Conservation (phyloP, 2,113 vertebrate genomes). For the Uropsilus gracilis region DNA sequence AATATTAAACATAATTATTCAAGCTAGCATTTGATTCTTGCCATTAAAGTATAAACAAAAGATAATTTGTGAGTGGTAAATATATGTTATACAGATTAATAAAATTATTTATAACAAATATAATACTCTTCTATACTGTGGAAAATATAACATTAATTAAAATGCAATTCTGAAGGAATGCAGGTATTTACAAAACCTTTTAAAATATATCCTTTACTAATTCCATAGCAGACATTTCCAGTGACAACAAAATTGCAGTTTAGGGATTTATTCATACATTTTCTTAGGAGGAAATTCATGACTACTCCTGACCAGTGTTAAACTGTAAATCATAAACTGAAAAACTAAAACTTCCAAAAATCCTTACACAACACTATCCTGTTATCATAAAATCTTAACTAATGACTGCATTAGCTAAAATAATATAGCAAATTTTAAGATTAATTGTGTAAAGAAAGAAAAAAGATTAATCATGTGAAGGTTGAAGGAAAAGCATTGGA, state of each 20-base stretch:
- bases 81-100: not conserved
- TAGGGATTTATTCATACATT: not conserved
- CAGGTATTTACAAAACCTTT: not conserved
- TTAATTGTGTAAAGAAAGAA: constrained; percentile 7
- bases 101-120: constrained; percentile 5
- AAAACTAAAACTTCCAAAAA: constrained; percentile 5
- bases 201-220: constrained; percentile 40
- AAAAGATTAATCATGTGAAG: constrained; percentile 5
- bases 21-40: not conserved
- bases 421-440: constrained; percentile 1
- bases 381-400: constrained; percentile 8
- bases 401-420: not conserved
- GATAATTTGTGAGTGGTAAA: constrained; percentile 1
- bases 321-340: constrained; percentile 4
- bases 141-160: not conserved
- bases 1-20: not conserved
- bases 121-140: not conserved
- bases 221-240: constrained; percentile 18
- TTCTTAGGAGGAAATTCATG: not conserved
- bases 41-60: not conserved
- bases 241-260: constrained; percentile 30
- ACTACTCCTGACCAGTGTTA: not conserved
- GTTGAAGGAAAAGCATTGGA: not conserved
- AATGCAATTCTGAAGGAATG: not conserved
- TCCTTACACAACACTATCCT: not conserved